Conservation (phyloP, 2,797 vertebrate genomes). For the Vultur gryphus region DNA sequence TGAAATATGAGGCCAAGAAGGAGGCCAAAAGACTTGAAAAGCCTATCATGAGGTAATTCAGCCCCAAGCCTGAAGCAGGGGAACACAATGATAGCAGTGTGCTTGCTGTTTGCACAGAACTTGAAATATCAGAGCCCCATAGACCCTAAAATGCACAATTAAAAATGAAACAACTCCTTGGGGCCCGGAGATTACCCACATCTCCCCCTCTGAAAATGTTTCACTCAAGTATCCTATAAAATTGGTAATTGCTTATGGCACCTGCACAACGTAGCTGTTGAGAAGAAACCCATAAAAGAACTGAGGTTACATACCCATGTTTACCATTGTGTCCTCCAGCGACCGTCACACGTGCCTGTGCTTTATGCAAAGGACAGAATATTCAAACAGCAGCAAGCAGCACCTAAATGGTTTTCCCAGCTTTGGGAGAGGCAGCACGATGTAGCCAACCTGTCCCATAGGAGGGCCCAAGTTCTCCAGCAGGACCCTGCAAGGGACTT, state of each 20-base stretch:
- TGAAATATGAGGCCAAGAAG: constrained; percentile 67
- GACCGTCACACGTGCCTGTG: background rate
- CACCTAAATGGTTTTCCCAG: background rate
- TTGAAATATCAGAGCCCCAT: constrained; percentile 42
- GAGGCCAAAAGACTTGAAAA: constrained; percentile 42
- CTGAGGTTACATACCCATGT: background rate
- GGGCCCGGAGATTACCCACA: constrained; percentile 10
- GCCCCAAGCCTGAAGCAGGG: background rate
- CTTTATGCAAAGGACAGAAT: background rate
- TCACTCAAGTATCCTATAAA: constrained; percentile 29
- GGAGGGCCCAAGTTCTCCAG: background rate
- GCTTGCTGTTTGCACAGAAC: constrained; percentile 46
- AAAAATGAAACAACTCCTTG: constrained; percentile 43
- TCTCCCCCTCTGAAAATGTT: constrained; percentile 7
- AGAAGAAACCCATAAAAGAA: background rate
- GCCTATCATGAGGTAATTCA: constrained; percentile 68
- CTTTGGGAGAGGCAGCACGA: background rate
- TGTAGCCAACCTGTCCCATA: fast-evolving
- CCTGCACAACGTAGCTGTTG: background rate
- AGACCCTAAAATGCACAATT: constrained; percentile 45
- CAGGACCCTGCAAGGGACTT: background rate
- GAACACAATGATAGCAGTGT: constrained; percentile 68
- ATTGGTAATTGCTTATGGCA: constrained; percentile 14
- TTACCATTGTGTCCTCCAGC: background rate
- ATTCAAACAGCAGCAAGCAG: background rate